phyloP scores from a whole-genome alignment of 2,888 invertebrate genomes.

The Pollenia labialis region DNA sequence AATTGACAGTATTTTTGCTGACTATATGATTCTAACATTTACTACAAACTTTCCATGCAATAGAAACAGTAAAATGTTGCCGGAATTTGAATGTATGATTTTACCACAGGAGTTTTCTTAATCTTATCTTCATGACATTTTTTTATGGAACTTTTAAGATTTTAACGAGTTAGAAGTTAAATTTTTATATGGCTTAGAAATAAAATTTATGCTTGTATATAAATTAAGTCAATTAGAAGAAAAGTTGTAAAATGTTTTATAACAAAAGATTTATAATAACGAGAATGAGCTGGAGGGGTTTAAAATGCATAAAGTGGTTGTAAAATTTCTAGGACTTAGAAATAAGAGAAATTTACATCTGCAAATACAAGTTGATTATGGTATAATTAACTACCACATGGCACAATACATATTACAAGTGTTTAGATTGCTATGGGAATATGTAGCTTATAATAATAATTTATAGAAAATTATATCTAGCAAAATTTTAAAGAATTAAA shows the following conservation, averaged over 20 bases:
- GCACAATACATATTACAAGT: too few species aligned
- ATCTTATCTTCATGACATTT: conserved; percentile 21
- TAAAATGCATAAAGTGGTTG: not conserved
- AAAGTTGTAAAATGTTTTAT: conserved; percentile 49
- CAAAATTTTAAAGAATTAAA: too few species aligned
- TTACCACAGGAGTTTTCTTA: conserved; percentile 23
- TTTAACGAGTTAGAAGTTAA: conserved; percentile 48
- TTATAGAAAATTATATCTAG: too few species aligned
- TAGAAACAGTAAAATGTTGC: conserved; percentile 23
- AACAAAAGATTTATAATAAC: conserved; percentile 40
- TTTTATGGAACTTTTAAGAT: conserved; percentile 37
- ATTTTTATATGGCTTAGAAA: conserved; percentile 22
- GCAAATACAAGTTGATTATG: conserved; percentile 13
- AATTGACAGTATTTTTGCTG: conserved; percentile 30
- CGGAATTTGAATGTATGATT: conserved; percentile 2
- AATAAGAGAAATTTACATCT: not conserved
- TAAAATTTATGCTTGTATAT: conserved; percentile 26
- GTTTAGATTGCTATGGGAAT: too few species aligned
- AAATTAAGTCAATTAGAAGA: conserved; percentile 65
- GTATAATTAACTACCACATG: too few species aligned
- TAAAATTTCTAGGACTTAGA: not conserved
- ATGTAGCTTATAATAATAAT: too few species aligned
- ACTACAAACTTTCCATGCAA: conserved; percentile 18
- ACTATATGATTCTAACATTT: conserved; percentile 21
- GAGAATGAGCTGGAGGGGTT: not conserved